Evolutionary conservation across 2,888 invertebrate genomes (phyloP), one percentile per base, ranked within the genome.

Genomic region (Pelosia muscerda): DNA sequence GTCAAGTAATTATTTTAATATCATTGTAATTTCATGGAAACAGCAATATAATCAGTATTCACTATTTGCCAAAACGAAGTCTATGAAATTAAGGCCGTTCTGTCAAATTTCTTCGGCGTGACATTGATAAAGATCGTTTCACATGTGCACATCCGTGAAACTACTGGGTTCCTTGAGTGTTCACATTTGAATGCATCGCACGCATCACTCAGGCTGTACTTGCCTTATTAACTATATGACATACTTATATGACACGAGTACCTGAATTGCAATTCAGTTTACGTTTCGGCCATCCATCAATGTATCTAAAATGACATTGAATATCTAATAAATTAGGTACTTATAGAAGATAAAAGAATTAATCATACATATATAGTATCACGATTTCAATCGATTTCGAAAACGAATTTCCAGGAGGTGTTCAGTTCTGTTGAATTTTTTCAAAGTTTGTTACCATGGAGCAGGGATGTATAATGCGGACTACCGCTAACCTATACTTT

Each of bases 71-170:
- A 15, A 53, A 22, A 28, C 25, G 55, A 55, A 15, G 2, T 2
- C n/a, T 57, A 15, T 57, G 57, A 28, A 26, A 31, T 54, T 54
- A 38, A 73, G 76, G 75, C 71, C 79, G 88, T 89, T 90, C 84
- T 87, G 85, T 86, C 86, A 71, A 86, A 91, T 88, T 87, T 85
- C 82, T 82, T 84, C 65, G 77, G 74, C 93, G 91, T 93, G 93
- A 92, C 90, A 88, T 88, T 82, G 93, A 93, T 92, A 91, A 78
- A 85, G 87, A 93, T 93, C 87, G 86, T 77, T 86, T 86, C 83
- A 88, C 82, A 87, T 90, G 88, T 83, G 84, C 88, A 87, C 84
- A 86, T 89, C 90, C 92, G 92, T 92, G 91, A 90, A 89, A 90
- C 84, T 83, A 86, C 81, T 76, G 79, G 81, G 19, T 83, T 82